Conservation (phyloP, 2,113 vertebrate species). For the Melierax canorus region DNA sequence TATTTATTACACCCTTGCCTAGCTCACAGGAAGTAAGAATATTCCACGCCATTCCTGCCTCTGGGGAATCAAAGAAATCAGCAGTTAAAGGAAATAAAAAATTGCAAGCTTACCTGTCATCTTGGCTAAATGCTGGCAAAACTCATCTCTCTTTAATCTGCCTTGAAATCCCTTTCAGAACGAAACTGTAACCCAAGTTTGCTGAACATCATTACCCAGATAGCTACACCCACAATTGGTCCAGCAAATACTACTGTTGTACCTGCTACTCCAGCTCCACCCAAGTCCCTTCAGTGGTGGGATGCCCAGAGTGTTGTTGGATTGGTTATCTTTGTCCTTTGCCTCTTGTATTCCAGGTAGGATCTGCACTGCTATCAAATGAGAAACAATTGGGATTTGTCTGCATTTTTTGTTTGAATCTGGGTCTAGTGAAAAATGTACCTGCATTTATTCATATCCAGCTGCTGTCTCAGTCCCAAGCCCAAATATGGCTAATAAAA, state of each 20-base stretch:
- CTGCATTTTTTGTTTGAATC: background rate
- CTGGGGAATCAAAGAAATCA: background rate
- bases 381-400: background rate
- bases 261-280: conserved; percentile 56
- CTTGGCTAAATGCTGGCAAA: background rate
- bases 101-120: background rate
- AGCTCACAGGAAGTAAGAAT: background rate
- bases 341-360: conserved; percentile 93
- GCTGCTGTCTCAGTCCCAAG: background rate
- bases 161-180: conserved; percentile 73
- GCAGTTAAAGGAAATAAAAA: background rate
- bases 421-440: background rate
- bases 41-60: background rate
- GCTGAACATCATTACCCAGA: conserved; percentile 82
- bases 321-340: conserved; percentile 83
- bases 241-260: conserved; percentile 73
- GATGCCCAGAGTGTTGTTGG: conserved; percentile 83
- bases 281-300: conserved; percentile 82
- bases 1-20: background rate
- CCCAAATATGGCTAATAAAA: background rate
- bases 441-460: background rate
- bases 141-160: background rate
- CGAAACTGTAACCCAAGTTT: conserved; percentile 86
- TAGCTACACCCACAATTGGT: conserved; percentile 64
- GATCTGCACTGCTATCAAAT: background rate